Conservation (phyloP, 2,113 vertebrate species). For the Perca fluviatilis region DNA sequence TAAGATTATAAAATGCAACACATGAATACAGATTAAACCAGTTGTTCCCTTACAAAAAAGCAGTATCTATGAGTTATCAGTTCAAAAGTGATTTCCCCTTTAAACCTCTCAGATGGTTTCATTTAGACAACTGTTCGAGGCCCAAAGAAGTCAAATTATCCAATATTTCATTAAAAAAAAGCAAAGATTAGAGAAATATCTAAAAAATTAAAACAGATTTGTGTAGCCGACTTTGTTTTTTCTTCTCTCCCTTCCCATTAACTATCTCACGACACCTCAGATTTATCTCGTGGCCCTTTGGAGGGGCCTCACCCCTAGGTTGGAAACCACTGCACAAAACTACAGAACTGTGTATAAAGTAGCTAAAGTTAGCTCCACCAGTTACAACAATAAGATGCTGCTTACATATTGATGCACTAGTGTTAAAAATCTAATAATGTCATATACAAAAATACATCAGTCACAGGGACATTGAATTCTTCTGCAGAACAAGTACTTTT, state of each 20-base stretch:
- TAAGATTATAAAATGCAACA: background rate
- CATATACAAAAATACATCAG: background rate
- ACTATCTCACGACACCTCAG: background rate
- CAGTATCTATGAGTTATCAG: background rate
- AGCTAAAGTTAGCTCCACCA: background rate
- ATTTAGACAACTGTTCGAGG: too few species aligned
- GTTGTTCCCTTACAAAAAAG: background rate
- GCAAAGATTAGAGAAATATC: background rate
- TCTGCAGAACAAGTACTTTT: background rate
- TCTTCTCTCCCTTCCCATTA: background rate
- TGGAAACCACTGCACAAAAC: background rate
- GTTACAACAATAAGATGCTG: background rate
- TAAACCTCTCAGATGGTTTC: background rate
- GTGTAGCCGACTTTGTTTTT: too few species aligned
- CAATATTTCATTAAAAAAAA: background rate
- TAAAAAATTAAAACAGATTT: background rate
- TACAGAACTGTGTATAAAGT: background rate
- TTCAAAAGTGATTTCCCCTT: background rate
- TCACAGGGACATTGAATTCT: background rate
- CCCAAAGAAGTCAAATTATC: background rate
- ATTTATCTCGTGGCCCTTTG: background rate
- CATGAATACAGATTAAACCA: background rate
- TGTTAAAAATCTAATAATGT: background rate
- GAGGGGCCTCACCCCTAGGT: background rate
- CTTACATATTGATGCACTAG: background rate